Evolutionary conservation across 2,113 vertebrate genomes (phyloP), one percentile per base, ranked within the genome.

Genomic region (Phaethornis superciliosus): DNA sequence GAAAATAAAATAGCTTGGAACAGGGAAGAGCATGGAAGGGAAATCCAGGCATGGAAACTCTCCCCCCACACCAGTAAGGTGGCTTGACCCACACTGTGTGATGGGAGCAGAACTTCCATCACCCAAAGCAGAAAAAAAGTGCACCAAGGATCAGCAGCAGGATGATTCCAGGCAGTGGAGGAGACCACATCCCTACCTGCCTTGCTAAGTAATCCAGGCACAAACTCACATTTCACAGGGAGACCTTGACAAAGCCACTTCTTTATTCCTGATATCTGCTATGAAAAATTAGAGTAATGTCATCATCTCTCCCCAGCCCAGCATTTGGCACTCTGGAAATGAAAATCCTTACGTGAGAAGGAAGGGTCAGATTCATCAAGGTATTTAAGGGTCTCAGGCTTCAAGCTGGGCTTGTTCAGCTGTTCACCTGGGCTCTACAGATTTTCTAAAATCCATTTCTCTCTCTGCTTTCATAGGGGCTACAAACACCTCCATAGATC

Each of bases 31-130:
- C 35, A 42, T 1, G 4, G 30, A 13, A 46, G 46, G 68, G 44
- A 9, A 52, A 44, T 4, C 17, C 17, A 44, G 4, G 8, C 19
- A 67, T 9, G 52, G 19, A 67, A 28, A 15, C 10, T 67, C 23
- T 65, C 3, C 2, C 15, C 4, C 20, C 14, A 27, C 18, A 15
- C 40, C 18, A 56, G 74, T 55, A 67, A 40, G n/a, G n/a, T n/a
- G n/a, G n/a, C n/a, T n/a, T n/a, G 10, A 60, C 6, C 26, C 46
- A 14, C 2, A 0, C 30, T 49, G n/a, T 24, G 6, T 35, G 32
- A 21, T 12, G 26, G 46, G 16, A 77, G 13, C 13, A 32, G 26
- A 18, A 21, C 27, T 69, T 42, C 26, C 35, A 22, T 52, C 26
- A 77, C 16, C 37, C 37, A 54, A 16, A 51, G 5, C 23, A 68